These are phyloP conservation scores for Coronaproctus castanopsis DNA, from an alignment of 2,888 invertebrate species.

Conservation along the genomic window DNA sequence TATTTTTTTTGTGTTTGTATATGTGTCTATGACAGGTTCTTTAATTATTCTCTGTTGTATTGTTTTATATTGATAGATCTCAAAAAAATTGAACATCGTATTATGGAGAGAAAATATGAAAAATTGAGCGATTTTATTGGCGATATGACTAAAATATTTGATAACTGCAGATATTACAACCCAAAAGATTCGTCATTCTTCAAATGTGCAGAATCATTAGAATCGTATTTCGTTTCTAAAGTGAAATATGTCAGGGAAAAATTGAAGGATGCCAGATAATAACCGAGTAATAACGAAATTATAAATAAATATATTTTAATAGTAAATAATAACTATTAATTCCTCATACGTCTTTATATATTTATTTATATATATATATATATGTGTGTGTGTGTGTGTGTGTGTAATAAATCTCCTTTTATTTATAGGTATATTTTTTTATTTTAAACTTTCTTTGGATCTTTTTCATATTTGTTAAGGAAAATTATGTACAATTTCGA, in stretches of 20 bases:
- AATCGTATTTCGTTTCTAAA: slow-evolving; percentile 87
- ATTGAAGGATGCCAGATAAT: slow-evolving; percentile 20
- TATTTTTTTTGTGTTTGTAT: no score
- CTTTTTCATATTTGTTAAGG: no score
- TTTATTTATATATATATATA: not conserved
- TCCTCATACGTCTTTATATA: not conserved
- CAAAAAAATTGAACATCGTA: slow-evolving; percentile 71
- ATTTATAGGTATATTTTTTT: not conserved
- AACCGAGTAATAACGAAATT: not conserved
- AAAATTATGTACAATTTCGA: no score
- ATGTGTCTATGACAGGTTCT: no score
- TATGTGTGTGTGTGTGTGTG: not conserved
- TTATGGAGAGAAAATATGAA: slow-evolving; percentile 61
- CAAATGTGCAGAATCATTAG: slow-evolving; percentile 85
- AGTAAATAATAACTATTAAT: not conserved
- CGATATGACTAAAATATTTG: slow-evolving; percentile 95
- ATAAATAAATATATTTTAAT: slow-evolving; percentile 6
- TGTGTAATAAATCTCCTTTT: not conserved
- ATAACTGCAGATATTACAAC: slow-evolving; percentile 96
- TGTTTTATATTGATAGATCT: no score
- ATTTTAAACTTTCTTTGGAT: not conserved
- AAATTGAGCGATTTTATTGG: slow-evolving; percentile 86
- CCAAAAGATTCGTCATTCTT: slow-evolving; percentile 88
- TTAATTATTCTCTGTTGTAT: no score
- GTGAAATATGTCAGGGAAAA: slow-evolving; percentile 71